Base-by-base conservation (phyloP, 2,113 vertebrate genomes). In the Cathartes aura region DNA sequence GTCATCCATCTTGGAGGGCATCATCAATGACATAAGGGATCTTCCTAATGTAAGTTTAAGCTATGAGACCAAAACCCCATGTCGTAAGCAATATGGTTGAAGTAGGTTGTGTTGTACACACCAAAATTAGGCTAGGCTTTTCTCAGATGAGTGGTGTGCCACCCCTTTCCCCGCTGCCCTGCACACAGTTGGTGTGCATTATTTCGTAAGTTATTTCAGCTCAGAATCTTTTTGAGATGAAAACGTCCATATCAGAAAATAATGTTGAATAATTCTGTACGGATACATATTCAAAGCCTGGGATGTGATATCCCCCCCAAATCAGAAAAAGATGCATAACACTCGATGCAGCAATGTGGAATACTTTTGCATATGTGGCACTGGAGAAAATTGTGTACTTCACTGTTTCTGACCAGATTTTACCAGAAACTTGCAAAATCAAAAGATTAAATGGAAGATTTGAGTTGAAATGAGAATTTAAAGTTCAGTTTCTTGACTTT, bases 21-120 rank as follows among this genome's bases (percentile, higher is more conserved):
- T 99, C 94, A 99, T 99, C 96, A 99, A 99, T 60, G 99, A 99
- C 88, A 99, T 99, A 99, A 98, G 99, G 87, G 99, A 99, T 92
- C 99, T 99, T 93, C 98, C 99, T 43, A 99, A 99, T 89, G 99
- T 99, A 98, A 99, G 99, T 96, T 96, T 32, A 79, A 93, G 30
- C 64, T 86, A 3, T 62, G 62, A 66, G 52, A 68, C 38, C 9
- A 75, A 75, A 94, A 91, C 10, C 30, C 26, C 40, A 3, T 15
- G 20, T 59, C 43, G 70, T 52, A 45, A 60, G 48, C 74, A 53
- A 18, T 36, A 17, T 2, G 6, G 38, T 45, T 70, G n/a, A 74
- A 73, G 42, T 43, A 75, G 40, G 16, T 67, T 56, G 21, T 70
- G 36, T 81, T 56, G 47, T 27, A 73, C 59, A 62, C 19, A 34